A percentile compares a stretch with the other conserved stretches of the same genome.
Conservation (phyloP, 1,140 invertebrate genomes). For the Drosophila guanche region DNA sequence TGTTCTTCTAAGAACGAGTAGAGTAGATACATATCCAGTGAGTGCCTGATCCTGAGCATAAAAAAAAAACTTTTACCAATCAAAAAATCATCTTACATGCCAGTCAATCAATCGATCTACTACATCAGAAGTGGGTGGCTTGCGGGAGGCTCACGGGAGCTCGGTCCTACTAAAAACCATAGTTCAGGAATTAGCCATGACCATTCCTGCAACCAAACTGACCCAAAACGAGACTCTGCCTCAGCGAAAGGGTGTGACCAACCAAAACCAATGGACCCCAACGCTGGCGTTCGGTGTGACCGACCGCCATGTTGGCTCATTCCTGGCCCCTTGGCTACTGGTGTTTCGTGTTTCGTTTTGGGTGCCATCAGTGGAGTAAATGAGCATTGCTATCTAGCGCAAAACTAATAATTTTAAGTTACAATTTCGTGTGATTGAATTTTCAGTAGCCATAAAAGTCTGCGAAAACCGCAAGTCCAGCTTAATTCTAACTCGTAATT, state of each 20-base stretch:
- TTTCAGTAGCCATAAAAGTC: constrained; percentile 71
- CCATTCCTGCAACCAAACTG: constrained; percentile 81
- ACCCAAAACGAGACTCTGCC: constrained; percentile 66
- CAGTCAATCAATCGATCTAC: constrained; percentile 12
- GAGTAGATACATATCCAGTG: background rate
- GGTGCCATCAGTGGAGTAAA: constrained; percentile 78
- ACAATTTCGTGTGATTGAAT: constrained; percentile 73
- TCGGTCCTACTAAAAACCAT: constrained; percentile 76
- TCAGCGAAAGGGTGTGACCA: constrained; percentile 50
- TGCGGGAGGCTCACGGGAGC: constrained; percentile 29
- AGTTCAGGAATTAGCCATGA: constrained; percentile 83
- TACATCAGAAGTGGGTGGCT: constrained; percentile 14
- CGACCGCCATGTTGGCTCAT: constrained; percentile 3
- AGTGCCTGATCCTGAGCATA: constrained; percentile 5
- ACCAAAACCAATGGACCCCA: constrained; percentile 24
- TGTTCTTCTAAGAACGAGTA: background rate
- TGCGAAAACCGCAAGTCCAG: constrained; percentile 64
- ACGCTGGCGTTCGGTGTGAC: constrained; percentile 3
- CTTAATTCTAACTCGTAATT: constrained; percentile 16
- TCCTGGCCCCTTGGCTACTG: constrained; percentile 18
- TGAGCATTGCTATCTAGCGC: constrained; percentile 83
- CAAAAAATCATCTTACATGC: constrained; percentile 22
- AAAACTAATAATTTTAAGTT: constrained; percentile 83
- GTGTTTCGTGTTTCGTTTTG: constrained; percentile 73
- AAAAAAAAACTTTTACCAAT: constrained; percentile 21